phyloP scores from a whole-genome alignment of 1,140 invertebrate genomes.

The Drosophila asahinai region DNA sequence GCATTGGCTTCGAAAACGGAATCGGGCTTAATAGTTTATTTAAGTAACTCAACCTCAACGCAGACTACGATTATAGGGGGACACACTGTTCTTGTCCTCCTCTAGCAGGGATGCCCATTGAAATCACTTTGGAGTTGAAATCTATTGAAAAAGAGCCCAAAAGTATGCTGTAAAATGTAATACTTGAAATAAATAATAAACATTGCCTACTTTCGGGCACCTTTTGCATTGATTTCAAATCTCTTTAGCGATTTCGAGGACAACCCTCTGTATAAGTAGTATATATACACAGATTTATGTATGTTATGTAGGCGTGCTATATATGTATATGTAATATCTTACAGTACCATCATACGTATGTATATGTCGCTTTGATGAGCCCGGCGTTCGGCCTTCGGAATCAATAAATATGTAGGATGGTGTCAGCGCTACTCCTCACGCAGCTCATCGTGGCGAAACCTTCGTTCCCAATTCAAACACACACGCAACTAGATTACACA shows the following conservation, averaged over 20 bases:
- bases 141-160: background rate
- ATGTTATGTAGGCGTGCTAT: constrained; percentile 43
- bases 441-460: constrained; percentile 26
- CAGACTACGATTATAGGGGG: constrained; percentile 62
- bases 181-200: too few species aligned
- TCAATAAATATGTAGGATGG: constrained; percentile 33
- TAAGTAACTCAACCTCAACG: constrained; percentile 72
- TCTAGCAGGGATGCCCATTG: background rate
- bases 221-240: constrained; percentile 13
- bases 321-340: constrained; percentile 27
- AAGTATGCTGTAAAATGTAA: background rate
- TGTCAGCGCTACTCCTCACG: constrained; percentile 10
- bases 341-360: constrained; percentile 23
- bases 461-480: constrained; percentile 17
- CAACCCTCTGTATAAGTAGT: constrained; percentile 13
- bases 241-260: background rate
- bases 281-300: constrained; percentile 48
- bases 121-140: background rate
- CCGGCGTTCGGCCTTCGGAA: constrained; percentile 4
- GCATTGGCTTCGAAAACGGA: constrained; percentile 1
- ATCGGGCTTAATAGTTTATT: constrained; percentile 63
- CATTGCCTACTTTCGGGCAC: background rate
- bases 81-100: constrained; percentile 31
- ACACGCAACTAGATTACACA: constrained; percentile 75
- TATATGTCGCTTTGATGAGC: constrained; percentile 50